These are phyloP conservation scores for Cosmia trapezina DNA, from an alignment of 2,888 invertebrate genomes.

Conservation along the genomic window DNA sequence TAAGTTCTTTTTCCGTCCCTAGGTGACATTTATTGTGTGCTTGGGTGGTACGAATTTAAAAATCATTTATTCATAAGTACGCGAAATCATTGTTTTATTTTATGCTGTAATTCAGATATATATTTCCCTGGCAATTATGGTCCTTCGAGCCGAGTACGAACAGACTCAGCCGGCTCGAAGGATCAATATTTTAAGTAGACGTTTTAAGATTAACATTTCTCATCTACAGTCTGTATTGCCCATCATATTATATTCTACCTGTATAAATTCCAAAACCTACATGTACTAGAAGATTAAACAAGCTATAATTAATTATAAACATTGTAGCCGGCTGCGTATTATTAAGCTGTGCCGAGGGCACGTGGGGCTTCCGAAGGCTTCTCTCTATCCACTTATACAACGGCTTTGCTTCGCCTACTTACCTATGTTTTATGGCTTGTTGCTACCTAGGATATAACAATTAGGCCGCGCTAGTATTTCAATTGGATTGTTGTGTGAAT, in stretches of 20 bases:
- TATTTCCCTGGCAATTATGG: background rate
- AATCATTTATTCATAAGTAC: background rate
- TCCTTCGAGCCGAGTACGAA: background rate
- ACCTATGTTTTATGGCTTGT: slow-evolving; percentile 73
- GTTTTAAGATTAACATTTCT: background rate
- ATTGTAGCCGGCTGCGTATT: slow-evolving; percentile 63
- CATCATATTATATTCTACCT: background rate
- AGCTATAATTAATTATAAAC: slow-evolving; percentile 71
- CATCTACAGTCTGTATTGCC: background rate
- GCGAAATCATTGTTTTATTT: background rate
- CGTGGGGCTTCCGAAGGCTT: slow-evolving; percentile 75
- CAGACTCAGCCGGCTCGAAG: slow-evolving; percentile 8
- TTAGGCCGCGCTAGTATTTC: slow-evolving; percentile 45
- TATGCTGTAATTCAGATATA: background rate
- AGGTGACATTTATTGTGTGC: background rate
- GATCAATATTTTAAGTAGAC: background rate
- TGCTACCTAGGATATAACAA: slow-evolving; percentile 60
- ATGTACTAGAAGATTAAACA: slow-evolving; percentile 57
- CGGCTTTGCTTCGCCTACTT: slow-evolving; percentile 70
- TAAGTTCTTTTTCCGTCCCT: no score
- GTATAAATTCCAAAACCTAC: background rate
- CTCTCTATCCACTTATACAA: slow-evolving; percentile 74
- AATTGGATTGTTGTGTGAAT: slow-evolving; percentile 57
- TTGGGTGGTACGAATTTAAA: background rate
- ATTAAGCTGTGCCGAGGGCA: slow-evolving; percentile 69